Percentiles rank a stretch among this genome's conserved stretches.
phyloP scores from a whole-genome alignment of 2,113 vertebrate species.

The Embiotoca jacksoni region DNA sequence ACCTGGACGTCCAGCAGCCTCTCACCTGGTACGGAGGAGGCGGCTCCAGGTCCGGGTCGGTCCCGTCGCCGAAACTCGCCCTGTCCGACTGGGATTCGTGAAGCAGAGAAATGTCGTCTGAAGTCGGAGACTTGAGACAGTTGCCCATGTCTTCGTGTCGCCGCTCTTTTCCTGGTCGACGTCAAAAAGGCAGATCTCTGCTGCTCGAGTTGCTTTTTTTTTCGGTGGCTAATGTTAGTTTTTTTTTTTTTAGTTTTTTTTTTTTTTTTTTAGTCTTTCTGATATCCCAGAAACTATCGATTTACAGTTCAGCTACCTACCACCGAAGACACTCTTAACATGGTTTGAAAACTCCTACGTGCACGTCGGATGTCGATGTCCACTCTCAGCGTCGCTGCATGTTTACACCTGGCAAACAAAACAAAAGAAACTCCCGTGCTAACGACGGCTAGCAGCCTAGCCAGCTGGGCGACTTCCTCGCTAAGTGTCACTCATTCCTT shows the following conservation, averaged over 20 bases:
- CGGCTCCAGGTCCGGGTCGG: conserved; percentile 93
- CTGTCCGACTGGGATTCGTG: conserved; percentile 94
- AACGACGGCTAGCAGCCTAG: conserved; percentile 59
- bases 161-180: conserved; percentile 12
- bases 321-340: conserved; percentile 10
- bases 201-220: conserved; percentile 56
- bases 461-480: conserved; percentile 65
- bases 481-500: conserved; percentile 57
- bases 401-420: conserved; percentile 57
- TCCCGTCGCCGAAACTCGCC: conserved; percentile 91
- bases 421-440: conserved; percentile 75
- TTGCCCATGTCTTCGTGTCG: conserved; percentile 89
- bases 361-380: background rate
- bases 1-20: background rate
- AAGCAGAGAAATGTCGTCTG: conserved; percentile 94
- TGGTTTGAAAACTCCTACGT: background rate
- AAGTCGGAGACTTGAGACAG: conserved; percentile 94
- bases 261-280: background rate
- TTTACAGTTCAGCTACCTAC: conserved; percentile 4
- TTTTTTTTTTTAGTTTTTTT: background rate
- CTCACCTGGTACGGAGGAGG: conserved; percentile 95
- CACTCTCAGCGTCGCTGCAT: conserved; percentile 43
- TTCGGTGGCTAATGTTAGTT: conserved; percentile 43
- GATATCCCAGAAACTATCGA: conserved; percentile 6
- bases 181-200: conserved; percentile 19